phyloP scores from a whole-genome alignment of 53 echinoderm and acorn worm genomes.

The Echinarachnius parma region DNA sequence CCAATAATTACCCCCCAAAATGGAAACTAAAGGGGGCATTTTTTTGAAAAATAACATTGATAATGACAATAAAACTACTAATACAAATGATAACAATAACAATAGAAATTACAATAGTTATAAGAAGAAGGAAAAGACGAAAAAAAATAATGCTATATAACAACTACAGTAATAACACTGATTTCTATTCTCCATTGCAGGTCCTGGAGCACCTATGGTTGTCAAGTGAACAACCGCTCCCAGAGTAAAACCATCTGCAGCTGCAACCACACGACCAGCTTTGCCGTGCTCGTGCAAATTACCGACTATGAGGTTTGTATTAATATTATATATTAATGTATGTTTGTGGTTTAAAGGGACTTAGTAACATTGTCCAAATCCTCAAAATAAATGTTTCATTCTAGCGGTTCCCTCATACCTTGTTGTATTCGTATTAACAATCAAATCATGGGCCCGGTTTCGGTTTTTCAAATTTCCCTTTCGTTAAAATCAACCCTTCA shows the following conservation, averaged over 20 bases:
- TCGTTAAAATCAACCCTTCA: no score
- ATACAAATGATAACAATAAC: slow-evolving; percentile 1
- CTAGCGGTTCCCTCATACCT: no score
- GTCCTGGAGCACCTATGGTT: not conserved
- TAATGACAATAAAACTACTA: not conserved
- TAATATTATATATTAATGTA: no score
- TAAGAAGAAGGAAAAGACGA: not conserved
- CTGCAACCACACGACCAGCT: slow-evolving; percentile 59
- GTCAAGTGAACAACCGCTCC: not conserved
- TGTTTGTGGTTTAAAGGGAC: no score
- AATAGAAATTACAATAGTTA: not conserved
- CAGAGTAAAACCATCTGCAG: slow-evolving; percentile 8
- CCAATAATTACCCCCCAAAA: no score
- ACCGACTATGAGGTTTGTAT: slow-evolving; percentile 49
- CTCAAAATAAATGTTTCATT: no score
- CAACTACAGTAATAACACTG: not conserved
- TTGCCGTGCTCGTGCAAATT: slow-evolving; percentile 59
- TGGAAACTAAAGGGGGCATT: not conserved
- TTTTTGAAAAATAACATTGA: not conserved
- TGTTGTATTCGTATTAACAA: no score
- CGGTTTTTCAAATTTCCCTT: no score
- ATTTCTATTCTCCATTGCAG: no score
- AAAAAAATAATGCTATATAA: not conserved
- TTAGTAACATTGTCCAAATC: no score
- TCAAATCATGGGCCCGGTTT: no score